A percentile compares a stretch with the other conserved stretches of the same genome.
These are phyloP conservation scores for Agrochola circellaris DNA, from an alignment of 2,888 invertebrate genomes.

Conservation along the genomic window DNA sequence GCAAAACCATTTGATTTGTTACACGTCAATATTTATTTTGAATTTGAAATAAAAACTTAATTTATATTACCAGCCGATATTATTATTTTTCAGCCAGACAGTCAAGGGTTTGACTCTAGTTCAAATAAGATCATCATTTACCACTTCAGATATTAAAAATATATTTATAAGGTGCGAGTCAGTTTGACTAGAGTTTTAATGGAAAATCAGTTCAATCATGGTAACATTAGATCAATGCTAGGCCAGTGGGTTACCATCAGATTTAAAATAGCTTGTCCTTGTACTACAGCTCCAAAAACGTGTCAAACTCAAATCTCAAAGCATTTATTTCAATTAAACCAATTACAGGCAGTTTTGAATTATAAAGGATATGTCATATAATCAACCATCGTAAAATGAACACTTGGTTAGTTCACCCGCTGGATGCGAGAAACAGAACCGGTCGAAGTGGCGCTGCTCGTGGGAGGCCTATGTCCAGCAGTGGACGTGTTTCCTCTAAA, in stretches of 20 bases:
- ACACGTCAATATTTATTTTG: conserved; percentile 20
- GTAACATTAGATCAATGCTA: background rate
- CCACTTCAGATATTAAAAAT: background rate
- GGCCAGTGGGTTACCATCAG: background rate
- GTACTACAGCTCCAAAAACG: no score
- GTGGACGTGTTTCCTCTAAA: no score
- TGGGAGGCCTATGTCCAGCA: no score
- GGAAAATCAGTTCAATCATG: background rate
- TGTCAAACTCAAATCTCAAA: background rate
- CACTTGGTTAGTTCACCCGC: no score
- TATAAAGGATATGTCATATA: background rate
- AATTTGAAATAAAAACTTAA: conserved; percentile 24
- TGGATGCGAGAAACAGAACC: no score
- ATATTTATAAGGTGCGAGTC: background rate
- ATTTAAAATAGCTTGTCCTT: background rate
- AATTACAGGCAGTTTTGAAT: background rate
- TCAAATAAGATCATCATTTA: conserved; percentile 32
- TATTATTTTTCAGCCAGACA: conserved; percentile 27
- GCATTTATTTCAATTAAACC: background rate
- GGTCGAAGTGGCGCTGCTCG: no score
- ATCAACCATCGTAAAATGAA: background rate
- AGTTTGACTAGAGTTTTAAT: background rate
- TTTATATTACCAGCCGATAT: conserved; percentile 7
- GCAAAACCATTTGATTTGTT: conserved; percentile 39
- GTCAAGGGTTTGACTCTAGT: conserved; percentile 15